These are phyloP conservation scores for Triplophysa yarkandensis DNA, from an alignment of 2,797 vertebrate species.

Conservation along the genomic window DNA sequence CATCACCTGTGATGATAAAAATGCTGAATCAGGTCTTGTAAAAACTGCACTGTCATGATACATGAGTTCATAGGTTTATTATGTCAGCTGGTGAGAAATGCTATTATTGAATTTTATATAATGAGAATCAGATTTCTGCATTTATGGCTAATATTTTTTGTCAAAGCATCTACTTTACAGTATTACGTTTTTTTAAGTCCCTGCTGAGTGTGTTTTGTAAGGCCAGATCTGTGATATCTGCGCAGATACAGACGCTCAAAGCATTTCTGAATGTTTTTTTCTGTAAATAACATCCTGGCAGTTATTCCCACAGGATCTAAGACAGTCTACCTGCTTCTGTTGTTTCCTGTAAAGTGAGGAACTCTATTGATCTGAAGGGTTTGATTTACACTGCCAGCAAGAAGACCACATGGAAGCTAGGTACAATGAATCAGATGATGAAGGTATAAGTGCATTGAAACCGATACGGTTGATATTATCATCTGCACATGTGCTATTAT, in stretches of 20 bases:
- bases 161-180: neutral
- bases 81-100: neutral
- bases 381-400: constrained; percentile 57
- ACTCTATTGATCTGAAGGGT: constrained; percentile 68
- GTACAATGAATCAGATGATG: constrained; percentile 35
- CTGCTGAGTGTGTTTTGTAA: neutral
- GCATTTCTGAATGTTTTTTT: constrained; percentile 59
- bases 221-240: neutral
- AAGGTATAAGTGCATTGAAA: constrained; percentile 2
- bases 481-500: neutral
- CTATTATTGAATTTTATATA: neutral
- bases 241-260: constrained; percentile 48
- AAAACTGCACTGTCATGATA: neutral
- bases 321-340: constrained; percentile 54
- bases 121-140: neutral
- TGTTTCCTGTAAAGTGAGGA: constrained; percentile 70
- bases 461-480: constrained; percentile 24
- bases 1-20: constrained; percentile 73
- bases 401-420: constrained; percentile 42
- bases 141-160: too few relatives aligned
- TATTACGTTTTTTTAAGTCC: neutral
- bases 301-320: constrained; percentile 58
- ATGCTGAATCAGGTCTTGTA: neutral
- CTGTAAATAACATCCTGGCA: constrained; percentile 73
- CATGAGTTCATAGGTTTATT: neutral